These are phyloP conservation scores for Acanthis flammea DNA, from an alignment of 2,797 vertebrate genomes.

Conservation along the genomic window DNA sequence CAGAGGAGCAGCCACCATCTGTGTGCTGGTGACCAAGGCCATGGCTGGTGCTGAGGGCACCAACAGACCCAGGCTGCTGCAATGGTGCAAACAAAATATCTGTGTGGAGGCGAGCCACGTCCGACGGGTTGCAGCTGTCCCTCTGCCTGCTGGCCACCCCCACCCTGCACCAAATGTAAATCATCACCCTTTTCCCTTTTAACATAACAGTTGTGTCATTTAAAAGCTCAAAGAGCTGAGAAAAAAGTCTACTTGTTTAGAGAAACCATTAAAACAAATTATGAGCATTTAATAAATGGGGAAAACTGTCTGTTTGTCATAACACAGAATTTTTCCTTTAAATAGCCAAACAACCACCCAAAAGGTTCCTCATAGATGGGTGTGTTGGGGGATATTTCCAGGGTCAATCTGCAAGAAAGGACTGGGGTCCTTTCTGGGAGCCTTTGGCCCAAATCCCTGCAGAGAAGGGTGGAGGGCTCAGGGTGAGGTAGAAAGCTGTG, in stretches of 20 bases:
- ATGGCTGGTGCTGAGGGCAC: neutral
- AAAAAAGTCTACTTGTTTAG: constrained; percentile 70
- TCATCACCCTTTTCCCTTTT: constrained; percentile 67
- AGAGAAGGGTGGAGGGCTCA: neutral
- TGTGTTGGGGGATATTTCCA: neutral
- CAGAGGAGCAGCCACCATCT: neutral
- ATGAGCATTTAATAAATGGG: constrained; percentile 72
- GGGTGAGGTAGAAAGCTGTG: neutral
- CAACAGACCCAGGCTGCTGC: rapidly evolving
- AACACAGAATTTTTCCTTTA: constrained; percentile 64
- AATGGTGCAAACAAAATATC: neutral
- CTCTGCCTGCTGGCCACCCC: neutral
- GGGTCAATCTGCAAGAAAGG: neutral
- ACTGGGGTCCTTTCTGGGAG: neutral
- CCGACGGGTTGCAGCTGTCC: constrained; percentile 68
- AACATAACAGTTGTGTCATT: constrained; percentile 69
- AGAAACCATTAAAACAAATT: constrained; percentile 73
- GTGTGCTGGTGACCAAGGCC: neutral
- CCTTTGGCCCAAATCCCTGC: neutral
- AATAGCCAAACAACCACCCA: constrained; percentile 46
- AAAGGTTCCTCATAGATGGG: constrained; percentile 14
- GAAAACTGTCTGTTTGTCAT: constrained; percentile 66
- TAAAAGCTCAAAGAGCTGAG: constrained; percentile 71
- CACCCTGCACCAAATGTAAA: constrained; percentile 61
- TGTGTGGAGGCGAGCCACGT: neutral